phyloP scores from a whole-genome alignment of 2,797 vertebrate genomes.

The Euthynnus affinis region DNA sequence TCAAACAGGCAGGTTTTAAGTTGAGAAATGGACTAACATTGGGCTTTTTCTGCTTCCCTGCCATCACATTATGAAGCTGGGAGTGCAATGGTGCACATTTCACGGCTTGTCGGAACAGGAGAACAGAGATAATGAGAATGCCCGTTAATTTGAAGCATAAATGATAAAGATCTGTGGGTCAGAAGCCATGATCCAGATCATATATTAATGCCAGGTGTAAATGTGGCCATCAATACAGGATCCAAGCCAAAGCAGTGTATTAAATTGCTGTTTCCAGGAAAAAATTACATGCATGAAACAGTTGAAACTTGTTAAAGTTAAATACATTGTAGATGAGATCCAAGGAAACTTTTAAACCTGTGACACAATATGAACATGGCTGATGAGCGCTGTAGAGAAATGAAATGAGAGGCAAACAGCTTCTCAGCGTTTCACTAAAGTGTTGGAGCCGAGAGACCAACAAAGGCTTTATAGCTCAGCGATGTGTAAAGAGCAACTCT shows the following conservation, averaged over 20 bases:
- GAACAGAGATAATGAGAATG: neutral
- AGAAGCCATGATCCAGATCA: neutral
- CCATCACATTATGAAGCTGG: neutral
- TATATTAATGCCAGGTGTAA: neutral
- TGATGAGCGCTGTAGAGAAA: slow-evolving; percentile 9
- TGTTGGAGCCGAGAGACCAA: slow-evolving; percentile 32
- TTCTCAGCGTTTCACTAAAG: slow-evolving; percentile 26
- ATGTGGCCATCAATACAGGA: neutral
- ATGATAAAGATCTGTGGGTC: neutral
- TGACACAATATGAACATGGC: neutral
- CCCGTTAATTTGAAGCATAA: neutral
- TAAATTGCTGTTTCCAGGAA: neutral
- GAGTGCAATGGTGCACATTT: neutral
- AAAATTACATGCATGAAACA: neutral
- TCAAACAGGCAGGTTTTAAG: neutral
- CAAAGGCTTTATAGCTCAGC: slow-evolving; percentile 49
- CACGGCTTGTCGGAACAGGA: neutral
- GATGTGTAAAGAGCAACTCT: slow-evolving; percentile 50
- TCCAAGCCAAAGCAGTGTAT: neutral
- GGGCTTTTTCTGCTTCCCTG: neutral
- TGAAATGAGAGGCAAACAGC: slow-evolving; percentile 18
- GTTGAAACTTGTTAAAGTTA: neutral
- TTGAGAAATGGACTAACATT: neutral
- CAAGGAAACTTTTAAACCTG: neutral
- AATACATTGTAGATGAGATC: neutral